These are phyloP conservation scores for Mesitornis unicolor DNA, from an alignment of 2,113 vertebrate genomes.

Conservation along the genomic window DNA sequence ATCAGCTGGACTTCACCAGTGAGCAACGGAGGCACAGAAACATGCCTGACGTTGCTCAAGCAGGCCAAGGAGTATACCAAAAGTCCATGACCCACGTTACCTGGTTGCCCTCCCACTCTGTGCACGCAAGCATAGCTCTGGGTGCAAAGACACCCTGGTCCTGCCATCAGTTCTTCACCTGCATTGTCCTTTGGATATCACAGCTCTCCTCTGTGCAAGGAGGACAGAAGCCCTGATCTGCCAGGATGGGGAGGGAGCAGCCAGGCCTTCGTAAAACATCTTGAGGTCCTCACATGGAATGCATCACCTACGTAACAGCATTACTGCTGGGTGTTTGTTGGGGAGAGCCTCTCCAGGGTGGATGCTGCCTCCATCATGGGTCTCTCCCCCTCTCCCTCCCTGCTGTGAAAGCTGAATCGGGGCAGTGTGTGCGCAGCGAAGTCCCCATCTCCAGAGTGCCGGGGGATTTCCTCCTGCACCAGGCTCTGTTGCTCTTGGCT, in stretches of 20 bases:
- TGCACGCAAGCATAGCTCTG: not conserved
- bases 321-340: rapidly evolving
- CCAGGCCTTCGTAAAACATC: not conserved
- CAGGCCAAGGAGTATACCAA: not conserved
- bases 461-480: constrained; percentile 59
- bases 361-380: rapidly evolving
- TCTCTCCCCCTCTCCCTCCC: not conserved
- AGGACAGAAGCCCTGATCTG: not conserved
- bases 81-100: not conserved
- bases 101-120: not conserved
- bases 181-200: not conserved
- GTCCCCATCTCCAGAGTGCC: not conserved
- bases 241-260: rapidly evolving
- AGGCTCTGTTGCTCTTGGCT: constrained; percentile 54
- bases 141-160: not conserved
- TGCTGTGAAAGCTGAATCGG: not conserved
- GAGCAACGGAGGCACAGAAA: not conserved
- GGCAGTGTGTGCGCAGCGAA: not conserved
- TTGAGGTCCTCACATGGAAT: not conserved
- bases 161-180: not conserved
- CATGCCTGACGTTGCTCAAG: not conserved
- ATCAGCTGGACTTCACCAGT: not conserved
- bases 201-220: not conserved
- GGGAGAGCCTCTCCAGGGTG: not conserved
- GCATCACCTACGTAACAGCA: not conserved